Percentiles rank a stretch among this genome's conserved stretches.
These are phyloP conservation scores for Campaea margaritaria DNA, from an alignment of 2,888 invertebrate genomes.

Conservation along the genomic window DNA sequence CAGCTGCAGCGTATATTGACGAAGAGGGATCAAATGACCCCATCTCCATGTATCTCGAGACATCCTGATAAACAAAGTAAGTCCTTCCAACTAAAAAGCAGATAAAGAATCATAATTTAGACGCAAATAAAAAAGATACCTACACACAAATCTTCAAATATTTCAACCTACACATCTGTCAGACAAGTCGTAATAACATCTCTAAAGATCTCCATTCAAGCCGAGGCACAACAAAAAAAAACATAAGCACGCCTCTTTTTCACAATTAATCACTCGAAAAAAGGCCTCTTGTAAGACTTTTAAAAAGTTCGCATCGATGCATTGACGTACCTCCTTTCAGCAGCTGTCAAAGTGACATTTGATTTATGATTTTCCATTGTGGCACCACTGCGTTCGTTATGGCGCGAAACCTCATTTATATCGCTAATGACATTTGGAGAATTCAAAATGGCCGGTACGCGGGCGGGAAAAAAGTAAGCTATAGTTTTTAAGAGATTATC, in stretches of 20 bases:
- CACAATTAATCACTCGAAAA: conserved; percentile 74
- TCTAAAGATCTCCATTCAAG: conserved; percentile 60
- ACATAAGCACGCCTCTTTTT: conserved; percentile 61
- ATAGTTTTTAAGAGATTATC: conserved; percentile 55
- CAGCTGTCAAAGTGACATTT: conserved; percentile 79
- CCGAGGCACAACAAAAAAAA: conserved; percentile 45
- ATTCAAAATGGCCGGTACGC: conserved; percentile 71
- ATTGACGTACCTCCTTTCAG: conserved; percentile 80
- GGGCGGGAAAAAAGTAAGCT: conserved; percentile 56
- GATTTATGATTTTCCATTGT: conserved; percentile 82
- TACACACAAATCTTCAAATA: conserved; percentile 44
- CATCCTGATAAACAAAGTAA: conserved; percentile 16
- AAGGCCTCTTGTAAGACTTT: conserved; percentile 62
- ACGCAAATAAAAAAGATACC: conserved; percentile 36
- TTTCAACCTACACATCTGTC: conserved; percentile 48
- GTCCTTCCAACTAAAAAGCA: conserved; percentile 15
- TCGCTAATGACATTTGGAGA: conserved; percentile 78
- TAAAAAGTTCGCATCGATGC: conserved; percentile 80
- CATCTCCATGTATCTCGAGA: background rate
- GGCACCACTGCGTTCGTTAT: conserved; percentile 76
- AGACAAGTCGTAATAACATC: conserved; percentile 49
- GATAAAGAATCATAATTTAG: conserved; percentile 34
- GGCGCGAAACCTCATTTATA: conserved; percentile 80
- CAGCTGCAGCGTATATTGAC: no score
- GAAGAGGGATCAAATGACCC: background rate